phyloP scores from a whole-genome alignment of 2,797 vertebrate species.

The Halcyon badia region DNA sequence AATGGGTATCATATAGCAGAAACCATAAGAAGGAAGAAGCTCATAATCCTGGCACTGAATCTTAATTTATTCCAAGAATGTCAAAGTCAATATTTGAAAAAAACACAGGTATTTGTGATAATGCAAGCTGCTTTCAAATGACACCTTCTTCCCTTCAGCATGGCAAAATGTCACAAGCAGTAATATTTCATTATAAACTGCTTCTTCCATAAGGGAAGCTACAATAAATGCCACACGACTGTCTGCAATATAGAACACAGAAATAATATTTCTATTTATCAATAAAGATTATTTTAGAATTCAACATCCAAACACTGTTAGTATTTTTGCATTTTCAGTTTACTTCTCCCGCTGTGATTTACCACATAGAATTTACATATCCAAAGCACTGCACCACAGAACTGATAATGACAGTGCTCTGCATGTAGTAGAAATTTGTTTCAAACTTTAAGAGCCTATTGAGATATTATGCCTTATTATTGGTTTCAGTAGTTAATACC shows the following conservation, averaged over 20 bases:
- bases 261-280: neutral
- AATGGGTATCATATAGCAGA: slow-evolving; percentile 54
- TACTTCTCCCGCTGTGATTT: neutral
- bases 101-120: slow-evolving; percentile 7
- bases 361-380: neutral
- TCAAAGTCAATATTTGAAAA: slow-evolving; percentile 5
- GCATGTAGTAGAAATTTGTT: neutral
- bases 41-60: slow-evolving; percentile 50
- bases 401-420: neutral
- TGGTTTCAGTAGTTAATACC: neutral
- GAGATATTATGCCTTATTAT: neutral
- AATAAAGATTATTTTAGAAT: neutral
- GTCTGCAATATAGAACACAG: neutral
- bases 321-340: neutral
- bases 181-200: slow-evolving; percentile 8
- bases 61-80: slow-evolving; percentile 46
- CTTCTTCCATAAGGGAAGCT: neutral
- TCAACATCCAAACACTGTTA: neutral
- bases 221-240: neutral
- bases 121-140: neutral
- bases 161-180: neutral
- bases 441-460: neutral
- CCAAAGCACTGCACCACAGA: neutral
- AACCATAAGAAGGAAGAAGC: slow-evolving; percentile 29
- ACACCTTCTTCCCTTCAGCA: neutral